These are phyloP conservation scores for Listronotus oregonensis DNA, from an alignment of 1,140 invertebrate species.

Conservation along the genomic window DNA sequence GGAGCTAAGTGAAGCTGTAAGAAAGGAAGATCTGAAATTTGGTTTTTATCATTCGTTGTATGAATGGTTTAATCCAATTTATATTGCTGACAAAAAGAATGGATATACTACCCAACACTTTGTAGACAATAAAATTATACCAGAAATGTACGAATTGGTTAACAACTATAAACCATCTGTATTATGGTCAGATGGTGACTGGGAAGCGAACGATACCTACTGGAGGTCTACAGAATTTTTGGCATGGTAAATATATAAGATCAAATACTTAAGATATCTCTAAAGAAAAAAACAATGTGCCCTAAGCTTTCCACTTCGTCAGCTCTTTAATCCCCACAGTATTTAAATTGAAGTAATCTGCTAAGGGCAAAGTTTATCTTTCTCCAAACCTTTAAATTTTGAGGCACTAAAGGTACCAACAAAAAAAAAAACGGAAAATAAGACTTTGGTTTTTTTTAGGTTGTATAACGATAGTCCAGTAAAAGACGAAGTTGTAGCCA, in stretches of 20 bases:
- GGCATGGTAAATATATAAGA: slow-evolving; percentile 76
- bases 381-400: too few species aligned
- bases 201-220: slow-evolving; percentile 80
- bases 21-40: slow-evolving; percentile 72
- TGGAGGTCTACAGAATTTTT: slow-evolving; percentile 82
- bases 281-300: too few species aligned
- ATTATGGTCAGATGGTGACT: slow-evolving; percentile 93
- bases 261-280: too few species aligned
- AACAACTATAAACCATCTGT: slow-evolving; percentile 84
- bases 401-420: too few species aligned
- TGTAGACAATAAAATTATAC: slow-evolving; percentile 70
- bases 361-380: too few species aligned
- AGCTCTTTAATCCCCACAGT: too few species aligned
- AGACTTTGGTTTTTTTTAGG: too few species aligned
- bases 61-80: slow-evolving; percentile 92
- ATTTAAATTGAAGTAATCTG: too few species aligned
- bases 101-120: slow-evolving; percentile 72
- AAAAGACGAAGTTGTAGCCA: slow-evolving; percentile 83
- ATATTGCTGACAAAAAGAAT: slow-evolving; percentile 72
- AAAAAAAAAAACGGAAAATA: too few species aligned
- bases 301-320: too few species aligned
- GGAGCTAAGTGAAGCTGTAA: slow-evolving; percentile 74
- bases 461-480: slow-evolving; percentile 95
- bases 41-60: slow-evolving; percentile 89
- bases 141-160: slow-evolving; percentile 76